These are phyloP conservation scores for Probosciger aterrimus DNA, from an alignment of 2,113 vertebrate species.

Conservation along the genomic window DNA sequence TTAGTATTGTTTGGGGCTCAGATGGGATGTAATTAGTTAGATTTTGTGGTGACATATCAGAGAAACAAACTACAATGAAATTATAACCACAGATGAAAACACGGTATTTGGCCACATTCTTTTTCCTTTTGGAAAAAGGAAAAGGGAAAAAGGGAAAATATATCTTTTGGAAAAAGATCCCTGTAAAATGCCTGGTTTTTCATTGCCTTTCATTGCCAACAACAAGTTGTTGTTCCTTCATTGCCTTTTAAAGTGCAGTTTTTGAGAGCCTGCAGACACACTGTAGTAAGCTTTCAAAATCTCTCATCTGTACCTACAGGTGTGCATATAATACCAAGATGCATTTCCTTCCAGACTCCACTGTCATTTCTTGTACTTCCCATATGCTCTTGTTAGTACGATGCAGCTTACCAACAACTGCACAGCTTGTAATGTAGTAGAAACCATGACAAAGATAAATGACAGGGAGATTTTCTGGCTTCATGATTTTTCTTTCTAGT, in stretches of 20 bases:
- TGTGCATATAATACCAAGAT: accelerated
- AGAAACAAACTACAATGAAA: neutral
- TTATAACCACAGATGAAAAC: neutral
- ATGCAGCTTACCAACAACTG: neutral
- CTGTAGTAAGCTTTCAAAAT: neutral
- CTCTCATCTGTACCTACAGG: neutral
- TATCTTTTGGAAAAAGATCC: neutral
- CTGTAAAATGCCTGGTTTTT: neutral
- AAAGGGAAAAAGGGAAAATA: neutral
- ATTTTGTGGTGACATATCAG: constrained; percentile 10
- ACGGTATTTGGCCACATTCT: neutral
- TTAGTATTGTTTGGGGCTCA: neutral
- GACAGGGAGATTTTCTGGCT: neutral
- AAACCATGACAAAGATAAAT: neutral
- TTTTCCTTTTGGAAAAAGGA: neutral
- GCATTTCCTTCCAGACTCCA: neutral
- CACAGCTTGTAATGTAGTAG: neutral
- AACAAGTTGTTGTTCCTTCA: neutral
- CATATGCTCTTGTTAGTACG: neutral
- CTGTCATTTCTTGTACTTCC: neutral
- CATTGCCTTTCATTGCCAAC: neutral
- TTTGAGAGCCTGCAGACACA: neutral
- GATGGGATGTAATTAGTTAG: neutral
- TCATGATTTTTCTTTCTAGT: neutral
- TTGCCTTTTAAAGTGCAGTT: neutral